These are phyloP conservation scores for Apamea anceps DNA, from an alignment of 2,888 invertebrate genomes.

Conservation along the genomic window DNA sequence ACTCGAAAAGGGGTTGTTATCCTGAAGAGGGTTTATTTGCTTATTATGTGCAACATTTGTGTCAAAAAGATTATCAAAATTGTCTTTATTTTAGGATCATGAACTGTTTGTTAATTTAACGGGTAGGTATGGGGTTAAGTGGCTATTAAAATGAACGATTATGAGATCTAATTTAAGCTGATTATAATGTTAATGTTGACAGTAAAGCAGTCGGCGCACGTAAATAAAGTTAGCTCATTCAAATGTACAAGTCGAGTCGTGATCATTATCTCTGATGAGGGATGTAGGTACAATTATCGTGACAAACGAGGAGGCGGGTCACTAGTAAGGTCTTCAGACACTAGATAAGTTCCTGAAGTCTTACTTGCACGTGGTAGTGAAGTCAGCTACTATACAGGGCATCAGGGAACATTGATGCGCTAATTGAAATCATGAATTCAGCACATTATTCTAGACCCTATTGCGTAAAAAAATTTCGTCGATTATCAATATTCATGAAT, in stretches of 20 bases:
- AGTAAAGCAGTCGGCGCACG: not conserved
- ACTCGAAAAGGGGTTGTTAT: constrained; percentile 45
- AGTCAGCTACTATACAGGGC: not conserved
- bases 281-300: not conserved
- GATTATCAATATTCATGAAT: too few species aligned
- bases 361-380: too few species aligned
- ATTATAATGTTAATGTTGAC: constrained; percentile 20
- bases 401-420: not conserved
- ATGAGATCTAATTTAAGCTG: constrained; percentile 9
- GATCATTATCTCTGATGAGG: constrained; percentile 22
- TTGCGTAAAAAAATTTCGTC: not conserved
- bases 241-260: constrained; percentile 19
- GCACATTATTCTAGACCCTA: not conserved
- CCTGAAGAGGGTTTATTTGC: constrained; percentile 47
- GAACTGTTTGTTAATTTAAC: constrained; percentile 2
- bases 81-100: constrained; percentile 34
- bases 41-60: constrained; percentile 32
- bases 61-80: constrained; percentile 38
- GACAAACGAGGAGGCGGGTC: not conserved
- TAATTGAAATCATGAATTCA: not conserved
- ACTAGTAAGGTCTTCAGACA: not conserved
- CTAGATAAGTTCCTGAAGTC: too few species aligned
- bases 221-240: constrained; percentile 29
- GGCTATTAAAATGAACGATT: not conserved
- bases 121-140: not conserved